Percentiles rank a stretch among this genome's conserved stretches.
These are phyloP conservation scores for Branchinecta sandiegonensis DNA, from an alignment of 2,888 invertebrate genomes.

Conservation along the genomic window DNA sequence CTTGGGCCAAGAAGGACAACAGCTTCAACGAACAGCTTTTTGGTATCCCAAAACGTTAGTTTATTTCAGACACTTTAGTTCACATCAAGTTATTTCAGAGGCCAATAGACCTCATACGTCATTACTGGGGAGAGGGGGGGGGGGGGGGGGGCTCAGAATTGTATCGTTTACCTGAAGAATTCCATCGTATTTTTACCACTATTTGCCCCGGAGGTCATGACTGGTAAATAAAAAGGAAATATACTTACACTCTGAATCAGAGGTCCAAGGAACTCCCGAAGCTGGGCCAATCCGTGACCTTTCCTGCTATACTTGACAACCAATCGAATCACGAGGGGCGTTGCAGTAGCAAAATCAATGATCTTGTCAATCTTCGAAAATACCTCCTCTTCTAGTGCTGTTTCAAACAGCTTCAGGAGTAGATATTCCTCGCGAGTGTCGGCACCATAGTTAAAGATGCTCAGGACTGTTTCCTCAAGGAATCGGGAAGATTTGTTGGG, in stretches of 20 bases:
- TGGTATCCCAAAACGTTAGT: no score
- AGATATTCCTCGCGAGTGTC: slow-evolving; percentile 60
- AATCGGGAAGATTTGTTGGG: slow-evolving; percentile 55
- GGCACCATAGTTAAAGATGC: slow-evolving; percentile 59
- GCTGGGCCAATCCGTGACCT: slow-evolving; percentile 48
- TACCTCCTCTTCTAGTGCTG: slow-evolving; percentile 58
- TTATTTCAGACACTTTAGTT: no score
- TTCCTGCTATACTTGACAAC: slow-evolving; percentile 56
- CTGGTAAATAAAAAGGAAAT: no score
- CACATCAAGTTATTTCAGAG: no score
- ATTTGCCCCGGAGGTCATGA: no score
- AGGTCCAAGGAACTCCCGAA: slow-evolving; percentile 53
- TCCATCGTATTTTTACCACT: no score
- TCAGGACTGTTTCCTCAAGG: slow-evolving; percentile 55
- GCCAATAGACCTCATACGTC: no score
- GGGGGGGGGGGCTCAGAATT: no score
- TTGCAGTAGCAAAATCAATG: slow-evolving; percentile 53
- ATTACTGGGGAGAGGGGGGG: no score
- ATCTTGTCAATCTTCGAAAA: slow-evolving; percentile 52
- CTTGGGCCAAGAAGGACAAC: no score
- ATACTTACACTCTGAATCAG: slow-evolving; percentile 43
- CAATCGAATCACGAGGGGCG: slow-evolving; percentile 57
- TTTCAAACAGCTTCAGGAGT: slow-evolving; percentile 51
- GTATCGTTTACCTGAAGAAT: no score
- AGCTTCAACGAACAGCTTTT: no score